Evolutionary conservation across 2,797 vertebrate species (phyloP), one percentile per base, ranked within the genome.

Genomic region (Pterois miles): DNA sequence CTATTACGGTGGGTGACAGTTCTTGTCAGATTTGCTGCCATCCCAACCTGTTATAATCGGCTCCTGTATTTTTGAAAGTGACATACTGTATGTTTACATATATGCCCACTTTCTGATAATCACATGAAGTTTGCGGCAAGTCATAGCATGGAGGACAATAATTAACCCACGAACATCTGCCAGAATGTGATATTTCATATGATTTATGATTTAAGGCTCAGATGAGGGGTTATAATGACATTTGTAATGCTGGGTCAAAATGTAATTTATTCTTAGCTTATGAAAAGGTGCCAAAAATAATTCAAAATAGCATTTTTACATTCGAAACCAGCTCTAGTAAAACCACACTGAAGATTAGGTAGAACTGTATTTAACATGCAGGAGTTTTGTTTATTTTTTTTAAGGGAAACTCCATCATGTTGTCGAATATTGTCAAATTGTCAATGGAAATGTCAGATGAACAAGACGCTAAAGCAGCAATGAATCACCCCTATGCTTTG

Each of bases 401-500:
- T 16, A 64, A 31, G 50, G 33, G 9, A 25, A 54, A n/a, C 23
- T 36, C 38, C 63, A 79, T 83, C 43, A 86, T n/a, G n/a, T n/a
- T n/a, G n/a, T n/a, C n/a, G n/a, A n/a, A n/a, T n/a, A n/a, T n/a
- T n/a, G n/a, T n/a, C n/a, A n/a, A n/a, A 56, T 59, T 52, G 18
- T 62, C 53, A 69, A 54, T 43, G 34, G 20, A 56, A 33, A 62
- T 3, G 10, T 69, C 20, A 50, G 56, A 54, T 20, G 22, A 73
- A 72, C 22, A 14, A 5, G 22, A 66, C 20, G 75, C 27, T 58
- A 48, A 69, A 80, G 46, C n/a, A 10, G 73, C 6, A 74, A 65
- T 74, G 33, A 82, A 69, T 81, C 48, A 63, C 13, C 52, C 14
- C 16, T 52, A 11, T 36, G 40, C 54, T 71, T 74, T 79, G 60